phyloP scores from a whole-genome alignment of 2,888 invertebrate species.

The Drosophila neonasuta region DNA sequence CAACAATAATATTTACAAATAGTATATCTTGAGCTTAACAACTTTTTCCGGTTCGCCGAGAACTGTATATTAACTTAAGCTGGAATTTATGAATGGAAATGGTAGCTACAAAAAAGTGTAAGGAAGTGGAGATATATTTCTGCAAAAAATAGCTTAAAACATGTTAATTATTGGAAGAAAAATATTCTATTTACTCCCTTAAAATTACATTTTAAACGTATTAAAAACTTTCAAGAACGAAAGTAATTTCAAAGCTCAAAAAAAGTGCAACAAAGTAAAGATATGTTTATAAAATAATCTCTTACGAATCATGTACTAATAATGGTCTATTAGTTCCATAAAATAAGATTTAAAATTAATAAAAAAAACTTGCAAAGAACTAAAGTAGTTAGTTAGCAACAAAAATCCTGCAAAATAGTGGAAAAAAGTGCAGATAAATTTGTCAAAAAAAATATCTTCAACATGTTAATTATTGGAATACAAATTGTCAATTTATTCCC shows the following conservation, averaged over 20 bases:
- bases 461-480: no score
- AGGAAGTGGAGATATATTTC: no score
- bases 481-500: background rate
- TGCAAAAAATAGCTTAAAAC: background rate
- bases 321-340: background rate
- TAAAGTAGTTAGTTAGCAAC: no score
- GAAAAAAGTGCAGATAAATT: no score
- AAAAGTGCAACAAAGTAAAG: no score
- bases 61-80: slow-evolving; percentile 7
- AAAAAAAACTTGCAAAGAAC: background rate
- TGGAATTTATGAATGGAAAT: background rate
- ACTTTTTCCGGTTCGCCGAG: background rate
- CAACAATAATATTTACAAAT: slow-evolving; percentile 39
- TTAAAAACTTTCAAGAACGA: background rate
- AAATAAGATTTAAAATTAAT: background rate
- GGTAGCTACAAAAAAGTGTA: no score
- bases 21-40: slow-evolving; percentile 15
- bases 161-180: background rate
- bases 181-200: background rate
- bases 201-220: no score
- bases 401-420: no score
- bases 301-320: background rate
- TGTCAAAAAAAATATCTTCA: no score
- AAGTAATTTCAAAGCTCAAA: no score
- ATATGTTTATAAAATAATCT: no score